Evolutionary conservation across 1,140 invertebrate genomes (phyloP).

Genomic region (Zaprionus davidi): DNA sequence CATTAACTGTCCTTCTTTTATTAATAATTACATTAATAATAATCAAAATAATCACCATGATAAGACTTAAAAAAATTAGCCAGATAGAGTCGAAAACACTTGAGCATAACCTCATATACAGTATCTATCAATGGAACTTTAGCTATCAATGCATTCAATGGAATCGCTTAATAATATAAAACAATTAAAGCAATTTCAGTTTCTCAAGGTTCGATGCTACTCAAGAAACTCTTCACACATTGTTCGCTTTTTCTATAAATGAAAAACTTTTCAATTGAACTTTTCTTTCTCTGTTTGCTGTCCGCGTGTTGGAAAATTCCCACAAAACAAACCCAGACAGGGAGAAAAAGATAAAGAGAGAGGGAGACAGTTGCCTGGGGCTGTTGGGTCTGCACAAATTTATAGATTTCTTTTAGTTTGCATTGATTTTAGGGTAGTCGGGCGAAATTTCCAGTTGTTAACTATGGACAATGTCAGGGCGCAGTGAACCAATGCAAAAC

Average conservation of each 20-base stretch:
- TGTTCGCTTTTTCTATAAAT: not conserved
- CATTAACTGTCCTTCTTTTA: not conserved
- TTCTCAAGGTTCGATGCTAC: not conserved
- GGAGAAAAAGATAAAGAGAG: not conserved
- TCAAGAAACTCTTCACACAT: not conserved
- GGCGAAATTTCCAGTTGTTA: not conserved
- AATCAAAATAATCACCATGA: not conserved
- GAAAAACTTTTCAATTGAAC: not conserved
- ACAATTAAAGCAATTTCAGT: conserved; percentile 1
- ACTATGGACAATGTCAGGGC: not conserved
- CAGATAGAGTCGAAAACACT: not conserved
- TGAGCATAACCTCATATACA: not conserved
- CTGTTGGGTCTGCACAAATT: conserved; percentile 1
- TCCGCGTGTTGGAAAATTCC: conserved; percentile 7
- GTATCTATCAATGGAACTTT: not conserved
- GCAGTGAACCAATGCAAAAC: not conserved
- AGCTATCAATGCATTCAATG: not conserved
- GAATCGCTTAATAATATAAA: conserved; percentile 1
- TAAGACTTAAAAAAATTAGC: not conserved
- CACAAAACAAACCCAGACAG: not conserved
- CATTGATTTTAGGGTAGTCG: not conserved
- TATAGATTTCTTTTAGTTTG: conserved; percentile 11
- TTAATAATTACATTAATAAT: not conserved
- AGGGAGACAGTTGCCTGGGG: not conserved
- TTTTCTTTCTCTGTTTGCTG: conserved; percentile 5